Evolutionary conservation across 2,888 invertebrate species (phyloP), one percentile per base, ranked within the genome.

Genomic region (Ferrisia virgata): DNA sequence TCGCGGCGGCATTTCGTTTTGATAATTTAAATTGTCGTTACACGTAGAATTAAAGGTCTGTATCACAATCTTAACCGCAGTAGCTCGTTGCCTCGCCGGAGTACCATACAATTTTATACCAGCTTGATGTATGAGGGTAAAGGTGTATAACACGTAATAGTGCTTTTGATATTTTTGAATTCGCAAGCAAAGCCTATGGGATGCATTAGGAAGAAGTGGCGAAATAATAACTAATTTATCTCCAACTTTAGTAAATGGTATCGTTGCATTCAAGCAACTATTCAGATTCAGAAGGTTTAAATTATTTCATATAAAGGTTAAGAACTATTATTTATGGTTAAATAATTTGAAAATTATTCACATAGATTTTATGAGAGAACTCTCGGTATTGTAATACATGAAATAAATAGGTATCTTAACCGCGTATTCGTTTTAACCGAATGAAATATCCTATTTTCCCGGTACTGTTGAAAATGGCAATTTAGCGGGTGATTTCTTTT

Each of bases 341-440:
- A 82, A 82, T 82, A 82, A 82, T 82, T 82, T 69, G 82, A 82
- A 82, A 82, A 82, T 82, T 82, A 82, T 82, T 82, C 64, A 39
- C 58, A 53, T 53, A 69, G 82, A 82, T 82, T 82, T 82, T 28
- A 64, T 13, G 28, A 28, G 58, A 64, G 64, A 25, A 36, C 72
- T 2, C 72, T n/a, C 72, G 72, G 72, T 64, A 28, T 64, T 64
- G 28, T 64, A 28, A 64, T 64, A 64, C 28, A 64, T 31, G 64
- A 64, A 28, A 64, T 64, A 64, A 64, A 64, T 64, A 64, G 13
- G 28, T 64, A 64, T 31, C 28, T 28, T 25, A 64, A 3, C 13
- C 64, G 28, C 28, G 11, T 11, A 64, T 64, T 22, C 28, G 58
- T 25, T 11, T 11, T 11, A 64, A 64, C 58, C 28, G 15, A 64